These are phyloP conservation scores for Aphelenchoides avenae DNA, from an alignment of 1,140 invertebrate species.

Conservation along the genomic window DNA sequence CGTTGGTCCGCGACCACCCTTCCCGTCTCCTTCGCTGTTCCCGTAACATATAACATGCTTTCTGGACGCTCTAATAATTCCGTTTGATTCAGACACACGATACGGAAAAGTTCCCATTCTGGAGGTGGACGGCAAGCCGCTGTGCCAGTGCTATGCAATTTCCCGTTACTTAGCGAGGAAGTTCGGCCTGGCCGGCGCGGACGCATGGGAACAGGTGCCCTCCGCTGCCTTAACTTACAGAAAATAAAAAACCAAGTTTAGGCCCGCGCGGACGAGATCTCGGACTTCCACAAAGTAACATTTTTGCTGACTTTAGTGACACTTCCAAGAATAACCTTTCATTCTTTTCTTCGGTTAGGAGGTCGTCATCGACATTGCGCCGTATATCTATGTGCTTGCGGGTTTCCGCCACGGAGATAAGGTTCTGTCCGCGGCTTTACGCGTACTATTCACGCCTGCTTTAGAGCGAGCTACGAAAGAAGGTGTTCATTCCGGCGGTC, in stretches of 20 bases:
- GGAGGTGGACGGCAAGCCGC: constrained; percentile 33
- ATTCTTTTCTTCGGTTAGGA: constrained; percentile 6
- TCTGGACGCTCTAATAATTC: too few relatives aligned
- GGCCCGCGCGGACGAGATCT: constrained; percentile 30
- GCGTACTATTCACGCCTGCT: background rate
- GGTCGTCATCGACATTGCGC: constrained; percentile 24
- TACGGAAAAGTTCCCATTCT: constrained; percentile 41
- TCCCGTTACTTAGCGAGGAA: constrained; percentile 37
- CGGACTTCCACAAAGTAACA: constrained; percentile 18
- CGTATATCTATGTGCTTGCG: constrained; percentile 30
- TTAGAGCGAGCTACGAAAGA: constrained; percentile 18
- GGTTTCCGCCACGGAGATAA: constrained; percentile 30
- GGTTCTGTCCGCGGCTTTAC: constrained; percentile 2
- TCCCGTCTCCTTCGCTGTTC: too few relatives aligned
- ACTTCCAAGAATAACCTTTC: background rate
- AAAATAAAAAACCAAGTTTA: constrained; percentile 3
- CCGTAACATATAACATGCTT: too few relatives aligned
- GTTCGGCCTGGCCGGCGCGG: constrained; percentile 27
- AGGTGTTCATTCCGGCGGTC: constrained; percentile 21
- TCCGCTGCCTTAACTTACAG: too few relatives aligned
- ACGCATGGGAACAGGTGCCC: constrained; percentile 27
- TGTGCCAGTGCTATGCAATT: constrained; percentile 33
- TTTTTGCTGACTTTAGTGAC: background rate
- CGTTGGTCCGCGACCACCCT: too few relatives aligned
- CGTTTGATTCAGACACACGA: constrained; percentile 20